Percentiles rank a stretch among this genome's conserved stretches.
phyloP scores from a whole-genome alignment of 2,888 invertebrate species.

The Andrena trimmerana region DNA sequence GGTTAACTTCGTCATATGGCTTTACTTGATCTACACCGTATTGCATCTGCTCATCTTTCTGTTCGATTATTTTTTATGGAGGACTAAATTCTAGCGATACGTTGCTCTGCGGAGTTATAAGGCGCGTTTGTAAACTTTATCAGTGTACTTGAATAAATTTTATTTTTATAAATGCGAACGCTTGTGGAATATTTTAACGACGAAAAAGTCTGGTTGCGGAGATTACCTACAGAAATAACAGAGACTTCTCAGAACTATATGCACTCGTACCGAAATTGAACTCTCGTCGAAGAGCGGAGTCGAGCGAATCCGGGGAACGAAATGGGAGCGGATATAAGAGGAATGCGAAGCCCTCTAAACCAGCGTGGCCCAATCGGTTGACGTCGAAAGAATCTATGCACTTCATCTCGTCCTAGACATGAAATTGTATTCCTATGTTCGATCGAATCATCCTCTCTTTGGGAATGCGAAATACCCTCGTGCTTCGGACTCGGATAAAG shows the following conservation, averaged over 20 bases:
- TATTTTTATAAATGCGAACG: neutral
- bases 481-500: slow-evolving; percentile 24
- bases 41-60: slow-evolving; percentile 65
- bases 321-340: slow-evolving; percentile 33
- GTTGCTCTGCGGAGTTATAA: no score
- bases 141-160: neutral
- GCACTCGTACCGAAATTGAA: slow-evolving; percentile 10
- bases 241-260: neutral
- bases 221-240: neutral
- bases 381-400: slow-evolving; percentile 55
- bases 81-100: slow-evolving; percentile 55
- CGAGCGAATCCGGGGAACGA: slow-evolving; percentile 12
- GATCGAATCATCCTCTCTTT: slow-evolving; percentile 58
- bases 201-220: neutral
- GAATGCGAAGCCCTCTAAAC: slow-evolving; percentile 28
- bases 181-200: no score
- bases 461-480: slow-evolving; percentile 38
- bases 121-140: neutral
- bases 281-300: neutral
- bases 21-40: slow-evolving; percentile 69
- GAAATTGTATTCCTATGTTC: slow-evolving; percentile 59
- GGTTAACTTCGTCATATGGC: slow-evolving; percentile 64
- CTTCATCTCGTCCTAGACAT: slow-evolving; percentile 45
- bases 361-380: slow-evolving; percentile 48
- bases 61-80: slow-evolving; percentile 74